Evolutionary conservation across 2,113 vertebrate species (phyloP).

Genomic region (Oncorhynchus gorbuscha): DNA sequence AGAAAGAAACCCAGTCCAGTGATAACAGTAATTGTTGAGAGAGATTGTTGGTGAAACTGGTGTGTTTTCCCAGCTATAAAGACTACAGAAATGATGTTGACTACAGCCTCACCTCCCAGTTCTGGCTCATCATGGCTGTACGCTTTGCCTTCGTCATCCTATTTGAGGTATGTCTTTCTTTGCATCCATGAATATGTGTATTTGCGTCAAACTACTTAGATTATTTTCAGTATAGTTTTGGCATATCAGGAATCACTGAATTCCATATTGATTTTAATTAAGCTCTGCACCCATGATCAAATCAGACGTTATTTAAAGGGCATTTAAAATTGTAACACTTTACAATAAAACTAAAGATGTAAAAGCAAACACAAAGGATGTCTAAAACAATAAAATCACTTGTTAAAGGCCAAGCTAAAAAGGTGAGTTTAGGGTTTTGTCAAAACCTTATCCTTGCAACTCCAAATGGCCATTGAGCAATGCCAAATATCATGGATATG

Average conservation of each 20-base stretch:
- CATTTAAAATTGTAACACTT: too few relatives aligned
- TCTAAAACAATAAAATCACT: too few relatives aligned
- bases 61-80: conserved; percentile 77
- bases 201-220: neutral
- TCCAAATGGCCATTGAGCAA: neutral
- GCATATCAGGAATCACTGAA: neutral
- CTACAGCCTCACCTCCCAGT: conserved; percentile 78
- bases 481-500: neutral
- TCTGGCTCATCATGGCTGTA: conserved; percentile 87
- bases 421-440: neutral
- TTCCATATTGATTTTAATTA: neutral
- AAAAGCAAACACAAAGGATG: too few relatives aligned
- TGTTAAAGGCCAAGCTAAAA: too few relatives aligned
- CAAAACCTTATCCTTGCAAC: neutral
- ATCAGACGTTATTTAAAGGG: neutral
- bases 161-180: conserved; percentile 81
- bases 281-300: neutral
- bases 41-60: neutral
- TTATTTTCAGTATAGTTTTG: neutral
- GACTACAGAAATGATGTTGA: conserved; percentile 79
- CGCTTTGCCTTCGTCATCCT: conserved; percentile 89
- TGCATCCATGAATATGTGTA: neutral
- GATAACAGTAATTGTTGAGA: conserved; percentile 33
- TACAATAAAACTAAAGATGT: too few relatives aligned
- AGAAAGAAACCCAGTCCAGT: neutral